Base-by-base conservation (phyloP, 2,797 vertebrate genomes). In the Phylloscopus collybita region DNA sequence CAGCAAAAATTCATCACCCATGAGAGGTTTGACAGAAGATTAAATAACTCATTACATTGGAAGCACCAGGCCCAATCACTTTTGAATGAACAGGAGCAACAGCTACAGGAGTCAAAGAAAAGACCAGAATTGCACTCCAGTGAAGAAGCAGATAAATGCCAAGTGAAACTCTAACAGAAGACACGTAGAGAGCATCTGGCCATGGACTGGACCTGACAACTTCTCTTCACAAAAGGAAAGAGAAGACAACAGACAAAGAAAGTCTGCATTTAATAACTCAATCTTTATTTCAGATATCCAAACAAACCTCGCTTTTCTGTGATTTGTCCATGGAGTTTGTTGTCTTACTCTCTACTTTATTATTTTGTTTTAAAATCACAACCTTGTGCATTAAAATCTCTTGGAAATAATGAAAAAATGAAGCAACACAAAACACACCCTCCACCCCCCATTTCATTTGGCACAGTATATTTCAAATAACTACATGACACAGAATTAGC, bases 401-500 rank as follows among this genome's bases (percentile, higher is more conserved):
- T 38, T n/a, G 15, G 49, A 64, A 64, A 72, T n/a, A 6, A 40
- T 40, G 36, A 32, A 61, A 27, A 27, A 47, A 19, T n/a, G 4
- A 47, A 64, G 13, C 29, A 34, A 34, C 34, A 34, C 34, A 34
- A 34, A 54, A 18, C 49, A 54, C 10, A 36, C 8, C 4, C 27
- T 45, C 10, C 27, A 32, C 5, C 1, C 6, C 18, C 61, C 19
- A 38, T 8, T 71, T 45, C 0, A 0, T 54, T 27, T 54, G 49
- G 23, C 27, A 47, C 8, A 22, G 22, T 25, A 11, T 27, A 27
- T 62, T 38, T 47, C 9, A 72, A 27, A 45, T 32, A 45, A 16
- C 5, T 12, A 19, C 15, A n/a, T n/a, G 23, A 64, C 11, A 22
- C 8, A 38, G 29, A 54, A 32, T 62, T 14, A 45, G 3, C 17